Percentiles rank a stretch among this genome's conserved stretches.
These are phyloP conservation scores for Botrylloides violaceus DNA, from an alignment of 23 tunicate species.

Conservation along the genomic window DNA sequence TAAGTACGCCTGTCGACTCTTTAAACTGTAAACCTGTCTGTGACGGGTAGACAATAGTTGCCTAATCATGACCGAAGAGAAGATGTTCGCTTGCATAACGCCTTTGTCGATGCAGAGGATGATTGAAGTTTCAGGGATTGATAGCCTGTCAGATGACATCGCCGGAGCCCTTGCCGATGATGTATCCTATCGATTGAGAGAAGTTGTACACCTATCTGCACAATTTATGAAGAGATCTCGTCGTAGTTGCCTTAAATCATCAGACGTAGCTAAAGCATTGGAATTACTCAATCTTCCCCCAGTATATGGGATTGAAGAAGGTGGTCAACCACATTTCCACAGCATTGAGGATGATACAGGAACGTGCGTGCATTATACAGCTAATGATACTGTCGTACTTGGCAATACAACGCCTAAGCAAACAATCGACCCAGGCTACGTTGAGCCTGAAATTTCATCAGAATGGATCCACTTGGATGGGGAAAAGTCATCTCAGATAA, in stretches of 20 bases:
- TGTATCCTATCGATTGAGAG: slow-evolving; percentile 69
- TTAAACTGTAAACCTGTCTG: no score
- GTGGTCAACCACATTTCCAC: not conserved
- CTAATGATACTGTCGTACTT: not conserved
- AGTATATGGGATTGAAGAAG: not conserved
- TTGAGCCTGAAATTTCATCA: not conserved
- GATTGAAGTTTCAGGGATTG: slow-evolving; percentile 48
- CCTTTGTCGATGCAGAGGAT: slow-evolving; percentile 34
- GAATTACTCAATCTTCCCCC: not conserved
- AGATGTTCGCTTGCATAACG: slow-evolving; percentile 47
- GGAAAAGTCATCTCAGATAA: not conserved
- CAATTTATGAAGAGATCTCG: slow-evolving; percentile 43
- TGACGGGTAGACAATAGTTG: no score
- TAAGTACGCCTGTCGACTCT: no score
- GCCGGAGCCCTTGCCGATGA: slow-evolving; percentile 47
- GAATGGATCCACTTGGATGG: slow-evolving; percentile 11
- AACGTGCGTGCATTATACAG: not conserved
- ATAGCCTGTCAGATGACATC: slow-evolving; percentile 24
- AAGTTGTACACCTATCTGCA: slow-evolving; percentile 41
- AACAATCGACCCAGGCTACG: not conserved
- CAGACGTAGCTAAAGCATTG: slow-evolving; percentile 17
- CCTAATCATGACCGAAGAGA: slow-evolving; percentile 34
- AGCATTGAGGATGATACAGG: not conserved
- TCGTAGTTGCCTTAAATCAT: slow-evolving; percentile 20
- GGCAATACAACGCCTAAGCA: not conserved